Conservation (phyloP, 2,113 vertebrate genomes). For the Oxygymnocypris stewartii region DNA sequence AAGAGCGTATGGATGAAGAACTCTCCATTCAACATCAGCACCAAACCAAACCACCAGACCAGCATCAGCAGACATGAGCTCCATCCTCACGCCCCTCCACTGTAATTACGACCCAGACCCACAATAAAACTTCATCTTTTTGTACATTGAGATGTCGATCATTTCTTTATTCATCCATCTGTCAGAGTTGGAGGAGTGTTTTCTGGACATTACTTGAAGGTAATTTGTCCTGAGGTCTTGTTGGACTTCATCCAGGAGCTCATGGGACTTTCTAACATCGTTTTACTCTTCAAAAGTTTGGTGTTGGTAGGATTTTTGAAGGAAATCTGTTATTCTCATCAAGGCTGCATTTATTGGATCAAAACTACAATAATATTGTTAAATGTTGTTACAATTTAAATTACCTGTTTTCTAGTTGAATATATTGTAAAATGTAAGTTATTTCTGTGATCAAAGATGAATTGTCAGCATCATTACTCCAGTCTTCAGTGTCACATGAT, state of each 20-base stretch:
- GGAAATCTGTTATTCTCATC: background rate
- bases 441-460: background rate
- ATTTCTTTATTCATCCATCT: background rate
- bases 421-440: background rate
- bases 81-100: slow-evolving; percentile 42
- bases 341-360: background rate
- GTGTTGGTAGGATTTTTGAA: background rate
- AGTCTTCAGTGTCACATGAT: slow-evolving; percentile 4
- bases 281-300: background rate
- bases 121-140: slow-evolving; percentile 68
- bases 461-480: background rate
- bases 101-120: slow-evolving; percentile 73
- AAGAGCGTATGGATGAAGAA: slow-evolving; percentile 94
- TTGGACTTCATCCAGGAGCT: background rate
- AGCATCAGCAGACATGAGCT: slow-evolving; percentile 77
- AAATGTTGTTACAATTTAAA: background rate
- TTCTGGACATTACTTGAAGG: background rate
- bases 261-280: background rate
- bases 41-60: slow-evolving; percentile 61
- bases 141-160: slow-evolving; percentile 43
- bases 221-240: background rate
- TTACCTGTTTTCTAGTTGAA: background rate
- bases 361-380: background rate
- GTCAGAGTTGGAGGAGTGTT: background rate
- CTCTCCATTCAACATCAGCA: slow-evolving; percentile 80